These are phyloP conservation scores for Pangasianodon gigas DNA, from an alignment of 2,113 vertebrate genomes.

Conservation along the genomic window DNA sequence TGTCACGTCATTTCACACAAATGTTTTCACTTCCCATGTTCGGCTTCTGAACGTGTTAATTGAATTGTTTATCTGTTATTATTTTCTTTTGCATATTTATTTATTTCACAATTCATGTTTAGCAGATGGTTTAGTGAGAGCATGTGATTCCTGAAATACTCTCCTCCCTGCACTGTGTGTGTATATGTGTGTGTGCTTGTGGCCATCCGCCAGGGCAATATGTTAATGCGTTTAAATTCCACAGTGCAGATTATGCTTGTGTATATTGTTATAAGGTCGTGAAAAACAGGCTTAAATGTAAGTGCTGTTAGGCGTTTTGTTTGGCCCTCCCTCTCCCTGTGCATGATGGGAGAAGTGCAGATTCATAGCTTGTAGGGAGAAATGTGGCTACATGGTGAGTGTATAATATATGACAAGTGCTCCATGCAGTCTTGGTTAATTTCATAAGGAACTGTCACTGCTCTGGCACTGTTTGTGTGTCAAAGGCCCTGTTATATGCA, in stretches of 20 bases:
- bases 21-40: slow-evolving; percentile 1
- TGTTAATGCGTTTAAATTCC: slow-evolving; percentile 57
- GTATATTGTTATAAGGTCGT: slow-evolving; percentile 53
- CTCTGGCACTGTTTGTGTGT: slow-evolving; percentile 64
- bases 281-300: slow-evolving; percentile 63
- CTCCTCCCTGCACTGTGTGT: slow-evolving; percentile 35
- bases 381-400: slow-evolving; percentile 72
- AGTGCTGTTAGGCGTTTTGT: slow-evolving; percentile 66
- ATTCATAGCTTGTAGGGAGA: slow-evolving; percentile 77
- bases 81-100: slow-evolving; percentile 53
- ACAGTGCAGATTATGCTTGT: slow-evolving; percentile 50
- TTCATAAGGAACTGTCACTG: slow-evolving; percentile 75
- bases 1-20: neutral
- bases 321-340: slow-evolving; percentile 52
- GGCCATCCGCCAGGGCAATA: slow-evolving; percentile 52
- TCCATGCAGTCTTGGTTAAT: slow-evolving; percentile 74
- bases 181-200: slow-evolving; percentile 39
- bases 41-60: slow-evolving; percentile 26
- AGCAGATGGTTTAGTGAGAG: slow-evolving; percentile 57
- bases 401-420: slow-evolving; percentile 80
- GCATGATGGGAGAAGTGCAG: slow-evolving; percentile 70
- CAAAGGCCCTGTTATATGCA: slow-evolving; percentile 68
- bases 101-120: slow-evolving; percentile 50
- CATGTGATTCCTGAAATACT: slow-evolving; percentile 49
- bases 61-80: slow-evolving; percentile 52